Base-by-base conservation (phyloP, 1,140 invertebrate genomes). In the Oscheius sp. region DNA sequence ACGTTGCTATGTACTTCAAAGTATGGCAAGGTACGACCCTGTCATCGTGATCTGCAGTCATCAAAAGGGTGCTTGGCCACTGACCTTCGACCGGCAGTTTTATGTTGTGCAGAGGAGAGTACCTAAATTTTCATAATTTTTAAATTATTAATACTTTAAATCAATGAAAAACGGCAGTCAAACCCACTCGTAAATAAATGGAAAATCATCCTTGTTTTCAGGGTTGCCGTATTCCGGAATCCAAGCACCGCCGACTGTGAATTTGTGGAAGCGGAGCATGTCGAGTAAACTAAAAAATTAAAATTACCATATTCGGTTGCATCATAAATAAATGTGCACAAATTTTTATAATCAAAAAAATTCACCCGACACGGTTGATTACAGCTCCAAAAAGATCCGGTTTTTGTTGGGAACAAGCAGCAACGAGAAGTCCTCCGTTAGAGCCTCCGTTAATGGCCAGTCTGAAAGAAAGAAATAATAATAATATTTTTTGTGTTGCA, bases 181-280 rank as follows among this genome's bases (percentile, higher is more conserved):
- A n/a, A 18, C 64, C 20, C 29, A 67, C 86, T 93, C 93, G 31
- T 90, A 88, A 10, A 97, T 85, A 86, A 91, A 92, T 23, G 92
- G 87, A 83, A 97, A 98, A 76, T 97, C 90, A 46, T 93, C 90
- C 76, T 90, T 87, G 72, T 94, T 90, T 76, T 95, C 93, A 1
- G 94, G 90, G 85, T 90, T 91, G 18, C 96, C 96, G 87, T 92
- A 99, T 86, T 99, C 96, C 0, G 93, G 92, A 36, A 90, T 90
- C 96, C 96, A 99, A 34, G 93, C 92, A 86, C 93, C 91, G 0
- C 95, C 96, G 84, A 97, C 95, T 0, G 95, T 99, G 84, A 98
- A 99, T 86, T 96, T 97, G 86, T 98, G 93, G 87, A 94, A 99
- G 46, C 94, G 89, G 49, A 98, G 85, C 93, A 98, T 95, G 86